Evolutionary conservation across 2,113 vertebrate genomes (phyloP).

Genomic region (Octodon degus): DNA sequence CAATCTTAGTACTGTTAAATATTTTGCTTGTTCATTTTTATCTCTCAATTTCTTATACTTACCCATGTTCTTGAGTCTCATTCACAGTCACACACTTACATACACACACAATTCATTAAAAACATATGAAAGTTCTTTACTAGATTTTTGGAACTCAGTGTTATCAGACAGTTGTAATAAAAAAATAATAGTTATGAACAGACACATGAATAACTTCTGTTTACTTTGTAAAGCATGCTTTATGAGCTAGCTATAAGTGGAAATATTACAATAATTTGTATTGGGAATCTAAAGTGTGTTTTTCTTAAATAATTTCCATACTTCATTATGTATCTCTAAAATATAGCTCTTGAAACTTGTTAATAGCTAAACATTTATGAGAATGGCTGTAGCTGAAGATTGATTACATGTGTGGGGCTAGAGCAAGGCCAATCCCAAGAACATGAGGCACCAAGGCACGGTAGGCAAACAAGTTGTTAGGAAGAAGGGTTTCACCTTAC

Average conservation of each 20-base stretch:
- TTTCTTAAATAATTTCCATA: neutral
- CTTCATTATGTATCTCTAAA: neutral
- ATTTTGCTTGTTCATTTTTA: neutral
- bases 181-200: neutral
- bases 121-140: neutral
- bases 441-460: accelerated
- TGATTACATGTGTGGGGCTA: neutral
- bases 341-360: neutral
- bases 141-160: neutral
- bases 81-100: neutral
- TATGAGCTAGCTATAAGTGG: neutral
- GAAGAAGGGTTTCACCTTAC: neutral
- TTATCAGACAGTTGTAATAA: neutral
- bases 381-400: neutral
- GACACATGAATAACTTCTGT: neutral
- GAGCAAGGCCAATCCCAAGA: neutral
- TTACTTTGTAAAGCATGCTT: neutral
- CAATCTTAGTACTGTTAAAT: neutral
- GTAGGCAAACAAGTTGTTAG: neutral
- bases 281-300: neutral
- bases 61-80: neutral
- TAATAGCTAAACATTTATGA: neutral
- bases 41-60: neutral
- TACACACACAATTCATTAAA: neutral
- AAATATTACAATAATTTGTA: neutral